Evolutionary conservation across 2,113 vertebrate genomes (phyloP).

Genomic region (Chaetops frenatus): DNA sequence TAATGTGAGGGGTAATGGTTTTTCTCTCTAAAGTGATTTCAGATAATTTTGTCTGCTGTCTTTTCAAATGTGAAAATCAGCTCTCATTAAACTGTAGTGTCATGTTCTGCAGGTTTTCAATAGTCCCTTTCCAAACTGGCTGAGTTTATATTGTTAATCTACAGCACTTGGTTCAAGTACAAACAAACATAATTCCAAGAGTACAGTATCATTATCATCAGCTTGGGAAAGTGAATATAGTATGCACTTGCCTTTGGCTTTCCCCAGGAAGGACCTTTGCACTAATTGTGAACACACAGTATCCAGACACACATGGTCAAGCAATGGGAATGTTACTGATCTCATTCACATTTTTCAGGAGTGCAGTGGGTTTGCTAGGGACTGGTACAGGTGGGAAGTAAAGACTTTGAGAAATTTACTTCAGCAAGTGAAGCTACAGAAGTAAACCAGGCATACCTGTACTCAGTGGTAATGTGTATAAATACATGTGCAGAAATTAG

Average conservation of each 20-base stretch:
- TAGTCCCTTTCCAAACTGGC: not conserved
- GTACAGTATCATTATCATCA: not conserved
- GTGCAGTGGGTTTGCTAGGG: not conserved
- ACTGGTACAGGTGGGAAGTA: not conserved
- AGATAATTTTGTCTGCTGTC: not conserved
- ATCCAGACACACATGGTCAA: not conserved
- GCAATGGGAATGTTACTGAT: not conserved
- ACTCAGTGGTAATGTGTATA: too few species aligned
- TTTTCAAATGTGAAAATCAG: not conserved
- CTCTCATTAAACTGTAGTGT: not conserved
- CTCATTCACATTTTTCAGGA: not conserved
- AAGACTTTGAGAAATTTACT: not conserved
- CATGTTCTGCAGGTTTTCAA: not conserved
- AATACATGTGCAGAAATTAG: not conserved
- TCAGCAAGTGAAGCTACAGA: not conserved
- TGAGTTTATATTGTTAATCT: not conserved
- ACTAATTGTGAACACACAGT: not conserved
- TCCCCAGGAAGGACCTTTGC: not conserved
- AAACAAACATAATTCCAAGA: not conserved
- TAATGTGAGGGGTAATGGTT: not conserved
- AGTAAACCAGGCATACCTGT: not conserved
- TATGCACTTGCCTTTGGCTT: not conserved
- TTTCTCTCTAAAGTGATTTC: not conserved
- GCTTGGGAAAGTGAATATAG: not conserved
- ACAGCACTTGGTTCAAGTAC: not conserved